Conservation (phyloP, 2,113 vertebrate genomes). For the Cephalopterus ornatus region DNA sequence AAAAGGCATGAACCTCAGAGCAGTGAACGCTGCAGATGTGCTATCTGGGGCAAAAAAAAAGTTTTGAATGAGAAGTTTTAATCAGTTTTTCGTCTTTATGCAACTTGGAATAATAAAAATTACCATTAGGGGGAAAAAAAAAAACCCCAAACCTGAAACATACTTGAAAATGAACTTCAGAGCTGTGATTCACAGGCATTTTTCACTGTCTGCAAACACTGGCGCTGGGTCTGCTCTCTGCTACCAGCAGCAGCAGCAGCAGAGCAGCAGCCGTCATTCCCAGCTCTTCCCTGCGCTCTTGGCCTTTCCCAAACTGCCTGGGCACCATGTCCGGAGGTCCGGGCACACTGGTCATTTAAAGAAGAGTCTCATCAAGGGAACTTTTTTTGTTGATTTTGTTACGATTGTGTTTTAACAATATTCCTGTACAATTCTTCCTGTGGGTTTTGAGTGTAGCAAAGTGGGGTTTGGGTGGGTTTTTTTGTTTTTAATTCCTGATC, state of each 20-base stretch:
- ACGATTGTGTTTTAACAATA: background rate
- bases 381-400: background rate
- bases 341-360: rapidly evolving
- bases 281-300: background rate
- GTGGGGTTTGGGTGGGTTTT: background rate
- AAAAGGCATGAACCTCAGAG: background rate
- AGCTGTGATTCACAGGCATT: background rate
- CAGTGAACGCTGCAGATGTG: background rate
- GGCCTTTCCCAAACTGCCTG: background rate
- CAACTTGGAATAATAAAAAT: background rate
- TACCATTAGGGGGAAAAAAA: background rate
- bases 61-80: background rate
- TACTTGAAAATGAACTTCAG: background rate
- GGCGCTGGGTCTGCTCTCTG: background rate
- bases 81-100: background rate
- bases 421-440: background rate
- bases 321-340: rapidly evolving
- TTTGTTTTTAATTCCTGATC: background rate
- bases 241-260: background rate
- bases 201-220: rapidly evolving
- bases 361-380: background rate
- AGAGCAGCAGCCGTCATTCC: background rate
- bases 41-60: background rate
- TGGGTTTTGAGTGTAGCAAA: rapidly evolving
- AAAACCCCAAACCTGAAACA: background rate